Percentiles rank a stretch among this genome's conserved stretches.
Evolutionary conservation across 2,888 invertebrate genomes (phyloP).

Genomic region (Oscheius onirici): DNA sequence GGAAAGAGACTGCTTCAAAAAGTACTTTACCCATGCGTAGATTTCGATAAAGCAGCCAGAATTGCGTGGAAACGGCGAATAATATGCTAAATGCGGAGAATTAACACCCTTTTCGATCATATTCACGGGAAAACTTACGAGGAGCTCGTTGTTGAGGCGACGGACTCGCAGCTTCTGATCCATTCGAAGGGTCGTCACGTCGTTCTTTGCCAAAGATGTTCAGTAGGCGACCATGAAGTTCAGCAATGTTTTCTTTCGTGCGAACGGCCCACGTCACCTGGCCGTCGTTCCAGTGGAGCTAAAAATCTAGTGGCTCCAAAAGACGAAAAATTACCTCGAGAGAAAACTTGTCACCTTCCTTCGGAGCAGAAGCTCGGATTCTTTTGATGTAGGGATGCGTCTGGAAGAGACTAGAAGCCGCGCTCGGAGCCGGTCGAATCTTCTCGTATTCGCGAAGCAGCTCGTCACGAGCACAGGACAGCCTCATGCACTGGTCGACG

Average conservation of each 20-base stretch:
- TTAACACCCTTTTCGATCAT: too few relatives aligned
- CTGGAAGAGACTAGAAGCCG: too few relatives aligned
- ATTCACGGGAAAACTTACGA: not conserved
- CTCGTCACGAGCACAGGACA: conserved; percentile 32
- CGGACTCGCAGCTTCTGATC: not conserved
- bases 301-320: not conserved
- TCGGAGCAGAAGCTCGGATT: not conserved
- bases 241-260: conserved; percentile 37
- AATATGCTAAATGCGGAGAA: too few relatives aligned
- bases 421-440: not conserved
- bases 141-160: not conserved
- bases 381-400: not conserved
- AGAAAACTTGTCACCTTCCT: conserved; percentile 4
- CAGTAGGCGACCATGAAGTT: conserved; percentile 44
- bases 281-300: conserved; percentile 53
- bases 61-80: too few relatives aligned
- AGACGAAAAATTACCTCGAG: conserved; percentile 35
- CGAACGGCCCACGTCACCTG: conserved; percentile 39
- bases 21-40: too few relatives aligned
- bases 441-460: not conserved
- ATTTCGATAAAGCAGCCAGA: too few relatives aligned
- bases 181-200: conserved; percentile 29
- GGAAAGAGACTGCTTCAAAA: too few relatives aligned
- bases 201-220: conserved; percentile 50
- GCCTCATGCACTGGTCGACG: conserved; percentile 37